Evolutionary conservation across 2,888 invertebrate species (phyloP).

Genomic region (Drosophila greeni): DNA sequence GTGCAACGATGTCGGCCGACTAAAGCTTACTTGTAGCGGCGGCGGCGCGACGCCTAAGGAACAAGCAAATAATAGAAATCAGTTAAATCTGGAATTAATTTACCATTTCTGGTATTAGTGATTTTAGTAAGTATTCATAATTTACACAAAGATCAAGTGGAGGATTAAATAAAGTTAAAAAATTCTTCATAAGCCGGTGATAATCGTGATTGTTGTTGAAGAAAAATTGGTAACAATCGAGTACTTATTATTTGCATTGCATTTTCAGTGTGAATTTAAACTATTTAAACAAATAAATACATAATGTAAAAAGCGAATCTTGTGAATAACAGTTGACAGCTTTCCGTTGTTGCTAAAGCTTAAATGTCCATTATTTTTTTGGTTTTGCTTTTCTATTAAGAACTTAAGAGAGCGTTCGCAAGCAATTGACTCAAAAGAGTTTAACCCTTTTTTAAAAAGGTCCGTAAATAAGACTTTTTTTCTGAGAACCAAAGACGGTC

Average conservation of each 20-base stretch:
- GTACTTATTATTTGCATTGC: not conserved
- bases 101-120: not conserved
- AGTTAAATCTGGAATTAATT: not conserved
- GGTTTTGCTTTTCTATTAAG: no score
- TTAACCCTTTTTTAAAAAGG: not conserved
- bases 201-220: not conserved
- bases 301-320: not conserved
- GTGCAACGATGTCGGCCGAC: no score
- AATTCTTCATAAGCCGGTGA: no score
- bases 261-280: not conserved
- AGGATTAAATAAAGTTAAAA: not conserved
- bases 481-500: not conserved
- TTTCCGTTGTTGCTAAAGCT: not conserved
- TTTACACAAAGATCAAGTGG: not conserved
- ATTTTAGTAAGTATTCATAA: constrained; percentile 11
- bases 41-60: no score
- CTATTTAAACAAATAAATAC: not conserved
- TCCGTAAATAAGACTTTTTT: not conserved
- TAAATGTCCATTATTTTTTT: no score
- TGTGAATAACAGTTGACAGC: not conserved
- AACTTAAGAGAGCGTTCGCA: no score
- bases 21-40: no score
- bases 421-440: no score
- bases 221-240: not conserved
- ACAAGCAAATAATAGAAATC: not conserved